These are phyloP conservation scores for Hydra vulgaris DNA, from an alignment of 30 jellyfish, hydroid and myxozoan genomes.

Conservation along the genomic window DNA sequence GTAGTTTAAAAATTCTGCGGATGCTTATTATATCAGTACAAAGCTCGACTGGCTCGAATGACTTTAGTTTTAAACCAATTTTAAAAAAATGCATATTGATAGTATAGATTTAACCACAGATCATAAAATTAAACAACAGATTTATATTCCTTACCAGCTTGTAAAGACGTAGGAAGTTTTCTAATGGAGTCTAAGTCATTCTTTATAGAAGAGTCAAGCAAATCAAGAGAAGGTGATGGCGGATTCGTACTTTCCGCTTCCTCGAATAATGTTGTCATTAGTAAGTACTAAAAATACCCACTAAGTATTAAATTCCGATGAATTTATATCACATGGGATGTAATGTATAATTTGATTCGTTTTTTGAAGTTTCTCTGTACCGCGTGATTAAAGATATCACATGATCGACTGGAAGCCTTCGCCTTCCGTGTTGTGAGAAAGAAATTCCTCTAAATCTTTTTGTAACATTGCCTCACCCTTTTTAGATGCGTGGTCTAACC, in stretches of 20 bases:
- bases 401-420: slow-evolving; percentile 20
- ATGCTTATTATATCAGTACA: too few species aligned
- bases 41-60: too few species aligned
- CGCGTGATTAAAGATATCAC: slow-evolving; percentile 30
- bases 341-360: slow-evolving; percentile 23
- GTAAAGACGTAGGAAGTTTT: not conserved
- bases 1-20: too few species aligned
- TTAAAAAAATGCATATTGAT: too few species aligned
- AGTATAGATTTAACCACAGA: not conserved
- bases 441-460: not conserved
- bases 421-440: slow-evolving; percentile 3
- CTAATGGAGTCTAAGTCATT: slow-evolving; percentile 2
- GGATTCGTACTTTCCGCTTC: slow-evolving; percentile 31
- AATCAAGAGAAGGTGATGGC: slow-evolving; percentile 30
- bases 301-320: not conserved
- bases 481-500: not conserved
- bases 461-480: not conserved
- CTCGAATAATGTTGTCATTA: slow-evolving; percentile 32
- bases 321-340: slow-evolving; percentile 31
- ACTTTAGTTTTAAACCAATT: too few species aligned
- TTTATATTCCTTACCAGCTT: not conserved
- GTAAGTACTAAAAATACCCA: slow-evolving; percentile 4
- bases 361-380: slow-evolving; percentile 22
- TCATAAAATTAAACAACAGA: not conserved
- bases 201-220: slow-evolving; percentile 24